A percentile compares a stretch with the other conserved stretches of the same genome.
Evolutionary conservation across 2,113 vertebrate genomes (phyloP).

Genomic region (Archilochus colubris): DNA sequence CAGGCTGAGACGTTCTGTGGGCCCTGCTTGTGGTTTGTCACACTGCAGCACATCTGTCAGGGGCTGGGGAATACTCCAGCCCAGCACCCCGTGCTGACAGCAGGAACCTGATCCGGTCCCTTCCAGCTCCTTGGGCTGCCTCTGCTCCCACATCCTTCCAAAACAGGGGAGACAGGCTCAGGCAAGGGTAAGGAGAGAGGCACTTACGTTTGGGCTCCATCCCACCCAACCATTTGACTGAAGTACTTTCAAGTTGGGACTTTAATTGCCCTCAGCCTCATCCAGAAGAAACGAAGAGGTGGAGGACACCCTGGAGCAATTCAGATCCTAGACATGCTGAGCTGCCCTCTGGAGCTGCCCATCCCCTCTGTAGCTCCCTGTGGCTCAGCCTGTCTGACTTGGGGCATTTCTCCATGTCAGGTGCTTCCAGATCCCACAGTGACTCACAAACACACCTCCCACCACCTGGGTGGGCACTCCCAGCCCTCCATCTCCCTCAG

Average conservation of each 20-base stretch:
- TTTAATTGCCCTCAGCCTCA: not conserved
- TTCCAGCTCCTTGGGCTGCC: not conserved
- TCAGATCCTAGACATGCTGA: not conserved
- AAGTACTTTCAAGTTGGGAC: not conserved
- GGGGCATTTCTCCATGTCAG: accelerated
- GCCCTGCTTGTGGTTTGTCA: not conserved
- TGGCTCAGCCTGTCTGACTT: not conserved
- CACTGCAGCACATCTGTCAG: not conserved
- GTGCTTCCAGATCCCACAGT: not conserved
- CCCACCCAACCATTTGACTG: not conserved
- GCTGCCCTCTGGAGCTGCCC: not conserved
- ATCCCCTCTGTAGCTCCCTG: not conserved
- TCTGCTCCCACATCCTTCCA: not conserved
- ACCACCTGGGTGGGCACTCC: not conserved
- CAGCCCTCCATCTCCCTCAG: accelerated
- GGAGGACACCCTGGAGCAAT: not conserved
- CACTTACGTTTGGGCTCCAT: not conserved
- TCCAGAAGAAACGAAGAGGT: not conserved
- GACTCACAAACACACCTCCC: not conserved
- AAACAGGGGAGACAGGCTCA: not conserved
- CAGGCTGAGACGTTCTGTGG: accelerated
- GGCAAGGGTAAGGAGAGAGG: not conserved
- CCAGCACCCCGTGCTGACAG: not conserved
- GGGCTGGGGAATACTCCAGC: not conserved
- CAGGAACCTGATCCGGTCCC: not conserved